Conservation (phyloP, 2,113 vertebrate species). For the Sinocyclocheilus maitianheensis region DNA sequence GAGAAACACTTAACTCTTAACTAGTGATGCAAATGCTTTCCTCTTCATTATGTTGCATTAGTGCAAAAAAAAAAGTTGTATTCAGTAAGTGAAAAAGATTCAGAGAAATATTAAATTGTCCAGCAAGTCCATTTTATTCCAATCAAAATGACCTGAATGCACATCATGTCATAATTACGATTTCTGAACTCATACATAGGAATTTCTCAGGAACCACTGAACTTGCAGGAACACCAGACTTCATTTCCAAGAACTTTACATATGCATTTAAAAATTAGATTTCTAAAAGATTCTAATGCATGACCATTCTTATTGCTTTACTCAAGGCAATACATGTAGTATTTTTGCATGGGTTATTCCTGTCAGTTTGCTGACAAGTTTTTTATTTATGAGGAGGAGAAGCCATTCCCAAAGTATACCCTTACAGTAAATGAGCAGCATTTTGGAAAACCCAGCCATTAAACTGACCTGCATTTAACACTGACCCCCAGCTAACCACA, state of each 20-base stretch:
- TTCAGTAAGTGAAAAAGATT: not conserved
- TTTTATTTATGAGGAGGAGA: conserved; percentile 4
- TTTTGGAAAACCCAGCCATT: not conserved
- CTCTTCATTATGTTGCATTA: not conserved
- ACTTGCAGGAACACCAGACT: not conserved
- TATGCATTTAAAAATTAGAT: not conserved
- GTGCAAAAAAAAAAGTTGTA: not conserved
- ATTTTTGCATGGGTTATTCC: not conserved
- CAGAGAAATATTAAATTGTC: not conserved
- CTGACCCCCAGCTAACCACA: not conserved
- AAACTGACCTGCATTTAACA: not conserved
- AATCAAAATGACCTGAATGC: not conserved
- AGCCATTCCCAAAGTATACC: not conserved
- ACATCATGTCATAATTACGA: not conserved
- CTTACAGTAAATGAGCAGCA: not conserved
- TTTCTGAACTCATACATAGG: not conserved
- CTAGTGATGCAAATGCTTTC: not conserved
- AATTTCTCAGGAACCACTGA: not conserved
- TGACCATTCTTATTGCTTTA: not conserved
- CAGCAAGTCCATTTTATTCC: not conserved
- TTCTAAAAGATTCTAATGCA: not conserved
- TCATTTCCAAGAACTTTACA: not conserved
- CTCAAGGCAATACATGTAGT: not conserved
- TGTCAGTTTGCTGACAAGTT: not conserved
- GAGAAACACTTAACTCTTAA: too few species aligned